These are phyloP conservation scores for Melieria crassipennis DNA, from an alignment of 2,888 invertebrate species.

Conservation along the genomic window DNA sequence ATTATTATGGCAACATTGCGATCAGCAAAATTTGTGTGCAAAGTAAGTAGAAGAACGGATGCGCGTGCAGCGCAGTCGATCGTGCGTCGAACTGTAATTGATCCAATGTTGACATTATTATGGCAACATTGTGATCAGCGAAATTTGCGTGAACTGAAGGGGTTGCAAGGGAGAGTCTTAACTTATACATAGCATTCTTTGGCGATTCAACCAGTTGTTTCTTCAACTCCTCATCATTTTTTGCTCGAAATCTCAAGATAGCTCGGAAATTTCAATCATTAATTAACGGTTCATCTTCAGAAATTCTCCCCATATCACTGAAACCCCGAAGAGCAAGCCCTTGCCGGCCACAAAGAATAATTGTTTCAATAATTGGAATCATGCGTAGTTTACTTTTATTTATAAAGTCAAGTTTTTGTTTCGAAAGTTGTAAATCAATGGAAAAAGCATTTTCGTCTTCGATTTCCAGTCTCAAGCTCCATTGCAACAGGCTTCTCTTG, in stretches of 20 bases:
- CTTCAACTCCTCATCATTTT: slow-evolving; percentile 17
- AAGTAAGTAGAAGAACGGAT: no score
- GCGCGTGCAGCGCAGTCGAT: no score
- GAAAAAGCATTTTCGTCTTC: not conserved
- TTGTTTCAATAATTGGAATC: slow-evolving; percentile 17
- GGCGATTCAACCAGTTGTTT: slow-evolving; percentile 8
- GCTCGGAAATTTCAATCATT: slow-evolving; percentile 27
- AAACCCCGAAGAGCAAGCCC: slow-evolving; percentile 14
- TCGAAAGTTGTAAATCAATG: slow-evolving; percentile 9
- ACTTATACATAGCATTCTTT: no score
- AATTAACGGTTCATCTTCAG: slow-evolving; percentile 3
- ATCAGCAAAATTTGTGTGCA: no score
- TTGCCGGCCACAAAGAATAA: slow-evolving; percentile 18
- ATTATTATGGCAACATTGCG: no score
- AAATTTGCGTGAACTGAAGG: no score
- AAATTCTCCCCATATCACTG: slow-evolving; percentile 18
- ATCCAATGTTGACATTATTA: no score
- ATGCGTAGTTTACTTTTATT: slow-evolving; percentile 2
- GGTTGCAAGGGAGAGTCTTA: no score
- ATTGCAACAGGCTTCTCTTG: no score
- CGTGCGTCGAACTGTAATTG: no score
- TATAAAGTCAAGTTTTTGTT: slow-evolving; percentile 19
- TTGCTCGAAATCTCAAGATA: slow-evolving; percentile 25
- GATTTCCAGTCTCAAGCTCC: no score
- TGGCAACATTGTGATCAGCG: no score